A percentile compares a stretch with the other conserved stretches of the same genome.
phyloP scores from a whole-genome alignment of 2,888 invertebrate species.

The Hipparchia sbordonii region DNA sequence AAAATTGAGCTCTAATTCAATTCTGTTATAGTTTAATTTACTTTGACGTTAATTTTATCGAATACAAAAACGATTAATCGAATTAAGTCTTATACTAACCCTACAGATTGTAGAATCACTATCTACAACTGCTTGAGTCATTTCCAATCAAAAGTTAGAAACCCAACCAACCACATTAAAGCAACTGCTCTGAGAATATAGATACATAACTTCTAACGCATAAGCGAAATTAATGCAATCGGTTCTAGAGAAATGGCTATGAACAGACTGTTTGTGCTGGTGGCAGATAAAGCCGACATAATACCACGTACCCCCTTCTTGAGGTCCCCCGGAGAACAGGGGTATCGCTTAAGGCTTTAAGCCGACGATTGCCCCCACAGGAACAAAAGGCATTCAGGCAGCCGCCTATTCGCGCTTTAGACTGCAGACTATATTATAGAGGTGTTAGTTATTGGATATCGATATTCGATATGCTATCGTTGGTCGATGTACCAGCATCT shows the following conservation, averaged over 20 bases:
- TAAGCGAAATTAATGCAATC: slow-evolving; percentile 60
- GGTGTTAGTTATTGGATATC: background rate
- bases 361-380: slow-evolving; percentile 73
- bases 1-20: too few species aligned
- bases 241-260: slow-evolving; percentile 52
- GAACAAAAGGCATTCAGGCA: slow-evolving; percentile 63
- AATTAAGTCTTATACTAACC: too few species aligned
- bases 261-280: slow-evolving; percentile 57
- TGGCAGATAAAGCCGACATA: slow-evolving; percentile 68
- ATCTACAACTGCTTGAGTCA: too few species aligned
- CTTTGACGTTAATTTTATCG: too few species aligned
- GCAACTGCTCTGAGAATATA: too few species aligned
- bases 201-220: slow-evolving; percentile 1
- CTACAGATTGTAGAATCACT: too few species aligned
- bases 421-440: slow-evolving; percentile 42
- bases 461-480: background rate
- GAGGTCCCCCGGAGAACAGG: slow-evolving; percentile 50
- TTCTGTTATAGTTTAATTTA: too few species aligned
- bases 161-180: background rate
- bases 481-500: background rate
- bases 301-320: slow-evolving; percentile 57
- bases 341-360: slow-evolving; percentile 62
- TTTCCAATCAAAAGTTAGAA: background rate
- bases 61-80: too few species aligned
- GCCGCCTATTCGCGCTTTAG: slow-evolving; percentile 52